These are phyloP conservation scores for Altica lythri DNA, from an alignment of 2,888 invertebrate genomes.

Conservation along the genomic window DNA sequence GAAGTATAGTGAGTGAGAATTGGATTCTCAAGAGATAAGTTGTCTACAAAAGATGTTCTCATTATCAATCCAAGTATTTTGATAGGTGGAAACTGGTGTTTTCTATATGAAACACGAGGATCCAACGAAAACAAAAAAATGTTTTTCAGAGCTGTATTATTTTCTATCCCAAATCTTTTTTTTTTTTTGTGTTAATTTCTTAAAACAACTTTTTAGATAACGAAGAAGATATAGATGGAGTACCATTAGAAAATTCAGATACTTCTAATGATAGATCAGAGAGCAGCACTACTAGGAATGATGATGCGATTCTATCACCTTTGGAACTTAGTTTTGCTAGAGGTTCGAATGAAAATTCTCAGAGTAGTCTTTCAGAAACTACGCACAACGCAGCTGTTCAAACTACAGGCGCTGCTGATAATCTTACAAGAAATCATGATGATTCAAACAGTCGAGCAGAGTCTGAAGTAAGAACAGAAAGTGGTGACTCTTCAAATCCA, in stretches of 20 bases:
- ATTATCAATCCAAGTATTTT: too few relatives aligned
- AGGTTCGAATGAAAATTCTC: slow-evolving; percentile 36
- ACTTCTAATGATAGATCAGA: slow-evolving; percentile 38
- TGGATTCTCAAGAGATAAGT: too few relatives aligned
- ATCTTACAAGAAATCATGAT: slow-evolving; percentile 34
- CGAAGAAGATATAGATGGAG: slow-evolving; percentile 48
- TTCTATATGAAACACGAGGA: too few relatives aligned
- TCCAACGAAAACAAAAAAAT: too few relatives aligned
- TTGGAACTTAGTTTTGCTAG: slow-evolving; percentile 35
- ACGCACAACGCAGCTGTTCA: slow-evolving; percentile 40
- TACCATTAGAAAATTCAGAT: slow-evolving; percentile 43
- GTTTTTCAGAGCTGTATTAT: too few relatives aligned
- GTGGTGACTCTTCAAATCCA: slow-evolving; percentile 39
- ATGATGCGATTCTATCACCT: slow-evolving; percentile 37
- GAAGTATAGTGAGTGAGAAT: too few relatives aligned
- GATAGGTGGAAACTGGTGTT: too few relatives aligned
- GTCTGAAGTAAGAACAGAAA: slow-evolving; percentile 39
- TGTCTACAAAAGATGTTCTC: too few relatives aligned
- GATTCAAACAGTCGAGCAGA: slow-evolving; percentile 40
- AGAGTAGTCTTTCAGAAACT: slow-evolving; percentile 34
- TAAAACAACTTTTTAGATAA: slow-evolving; percentile 2
- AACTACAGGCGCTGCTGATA: slow-evolving; percentile 33
- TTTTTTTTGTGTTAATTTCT: too few relatives aligned
- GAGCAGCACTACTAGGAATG: slow-evolving; percentile 33
- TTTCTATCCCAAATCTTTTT: too few relatives aligned